Evolutionary conservation across 2,113 vertebrate genomes (phyloP).

Genomic region (Hippopotamus amphibius): DNA sequence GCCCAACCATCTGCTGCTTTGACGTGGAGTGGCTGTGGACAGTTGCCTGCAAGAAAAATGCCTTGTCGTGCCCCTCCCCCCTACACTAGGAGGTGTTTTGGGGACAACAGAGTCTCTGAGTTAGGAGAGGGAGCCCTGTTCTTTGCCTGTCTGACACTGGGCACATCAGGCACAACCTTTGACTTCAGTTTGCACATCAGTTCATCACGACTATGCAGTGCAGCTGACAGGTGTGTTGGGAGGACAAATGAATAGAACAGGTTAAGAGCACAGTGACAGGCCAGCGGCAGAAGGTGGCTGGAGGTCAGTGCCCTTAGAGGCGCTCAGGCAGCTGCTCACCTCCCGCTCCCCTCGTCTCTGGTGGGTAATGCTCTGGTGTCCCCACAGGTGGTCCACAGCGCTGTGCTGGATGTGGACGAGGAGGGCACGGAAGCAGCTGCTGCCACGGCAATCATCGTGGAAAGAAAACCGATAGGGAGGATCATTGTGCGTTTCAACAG

Average conservation of each 20-base stretch:
- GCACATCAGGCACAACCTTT: neutral
- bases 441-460: neutral
- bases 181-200: neutral
- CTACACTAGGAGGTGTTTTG: accelerated
- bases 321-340: accelerated
- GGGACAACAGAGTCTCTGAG: neutral
- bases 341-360: accelerated
- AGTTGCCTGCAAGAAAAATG: accelerated
- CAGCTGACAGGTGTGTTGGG: accelerated
- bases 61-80: accelerated
- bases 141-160: neutral
- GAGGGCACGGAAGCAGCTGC: conserved; percentile 44
- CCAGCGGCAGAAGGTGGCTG: accelerated
- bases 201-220: accelerated
- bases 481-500: accelerated
- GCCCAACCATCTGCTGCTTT: too few species aligned
- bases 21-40: accelerated
- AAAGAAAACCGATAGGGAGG: too few species aligned
- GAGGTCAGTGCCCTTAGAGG: accelerated
- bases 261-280: accelerated
- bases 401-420: neutral
- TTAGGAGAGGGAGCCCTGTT: neutral
- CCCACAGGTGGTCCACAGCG: conserved; percentile 64
- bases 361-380: neutral
- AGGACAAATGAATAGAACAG: accelerated